Evolutionary conservation across 2,113 vertebrate species (phyloP).

Genomic region (Oryzias melastigma): DNA sequence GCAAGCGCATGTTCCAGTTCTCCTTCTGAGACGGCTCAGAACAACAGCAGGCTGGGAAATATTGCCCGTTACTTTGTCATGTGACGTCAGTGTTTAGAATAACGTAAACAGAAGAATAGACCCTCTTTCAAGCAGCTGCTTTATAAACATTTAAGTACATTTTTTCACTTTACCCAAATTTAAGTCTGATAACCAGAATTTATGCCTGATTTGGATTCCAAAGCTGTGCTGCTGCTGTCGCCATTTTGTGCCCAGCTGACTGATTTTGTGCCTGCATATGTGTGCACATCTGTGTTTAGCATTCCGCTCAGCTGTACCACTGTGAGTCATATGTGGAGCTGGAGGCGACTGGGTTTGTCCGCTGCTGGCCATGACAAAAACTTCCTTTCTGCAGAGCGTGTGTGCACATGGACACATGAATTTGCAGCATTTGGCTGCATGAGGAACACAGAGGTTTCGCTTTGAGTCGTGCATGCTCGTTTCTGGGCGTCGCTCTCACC

Average conservation of each 20-base stretch:
- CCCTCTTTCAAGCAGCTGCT: too few species aligned
- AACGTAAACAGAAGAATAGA: not conserved
- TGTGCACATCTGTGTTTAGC: slow-evolving; percentile 51
- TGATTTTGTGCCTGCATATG: slow-evolving; percentile 2
- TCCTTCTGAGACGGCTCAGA: slow-evolving; percentile 13
- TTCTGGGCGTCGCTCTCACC: slow-evolving; percentile 72
- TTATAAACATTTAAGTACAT: too few species aligned
- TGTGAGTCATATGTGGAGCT: slow-evolving; percentile 64
- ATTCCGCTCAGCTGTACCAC: slow-evolving; percentile 72
- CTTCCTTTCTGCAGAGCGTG: not conserved
- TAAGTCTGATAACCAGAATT: too few species aligned
- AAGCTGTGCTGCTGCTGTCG: slow-evolving; percentile 8
- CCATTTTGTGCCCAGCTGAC: slow-evolving; percentile 60
- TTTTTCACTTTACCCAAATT: too few species aligned
- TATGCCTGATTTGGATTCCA: too few species aligned
- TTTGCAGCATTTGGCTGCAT: not conserved
- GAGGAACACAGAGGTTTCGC: not conserved
- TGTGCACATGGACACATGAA: too few species aligned
- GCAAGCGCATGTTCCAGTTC: slow-evolving; percentile 6
- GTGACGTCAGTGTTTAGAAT: not conserved
- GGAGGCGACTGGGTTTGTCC: slow-evolving; percentile 42
- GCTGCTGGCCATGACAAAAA: slow-evolving; percentile 41
- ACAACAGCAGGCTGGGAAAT: slow-evolving; percentile 16
- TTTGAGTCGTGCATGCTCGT: not conserved
- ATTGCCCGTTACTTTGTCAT: slow-evolving; percentile 14